These are phyloP conservation scores for Sarcophaga subvicina DNA, from an alignment of 2,888 invertebrate species.

Conservation along the genomic window DNA sequence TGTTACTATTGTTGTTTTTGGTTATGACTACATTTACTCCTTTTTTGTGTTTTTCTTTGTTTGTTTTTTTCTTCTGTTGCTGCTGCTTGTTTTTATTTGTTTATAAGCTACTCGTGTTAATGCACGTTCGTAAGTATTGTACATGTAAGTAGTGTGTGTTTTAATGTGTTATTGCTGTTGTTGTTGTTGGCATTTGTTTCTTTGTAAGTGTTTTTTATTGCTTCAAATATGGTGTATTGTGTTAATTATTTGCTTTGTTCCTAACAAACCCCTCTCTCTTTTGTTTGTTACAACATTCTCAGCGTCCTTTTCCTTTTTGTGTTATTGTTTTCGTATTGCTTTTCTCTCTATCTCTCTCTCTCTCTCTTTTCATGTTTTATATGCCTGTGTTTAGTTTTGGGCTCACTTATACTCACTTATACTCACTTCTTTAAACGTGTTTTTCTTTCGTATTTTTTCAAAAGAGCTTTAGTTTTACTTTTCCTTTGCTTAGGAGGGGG, in stretches of 20 bases:
- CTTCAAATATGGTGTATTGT: slow-evolving; percentile 64
- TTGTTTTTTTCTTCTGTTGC: neutral
- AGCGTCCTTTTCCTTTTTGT: neutral
- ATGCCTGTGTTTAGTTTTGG: slow-evolving; percentile 48
- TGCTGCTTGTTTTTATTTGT: slow-evolving; percentile 2
- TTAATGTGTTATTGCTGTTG: slow-evolving; percentile 45
- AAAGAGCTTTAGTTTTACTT: slow-evolving; percentile 48
- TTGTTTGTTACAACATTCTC: slow-evolving; percentile 8
- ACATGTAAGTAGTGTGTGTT: slow-evolving; percentile 17
- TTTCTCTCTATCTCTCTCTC: slow-evolving; percentile 35
- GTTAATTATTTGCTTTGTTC: slow-evolving; percentile 66
- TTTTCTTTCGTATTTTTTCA: slow-evolving; percentile 59
- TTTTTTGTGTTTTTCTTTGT: slow-evolving; percentile 26
- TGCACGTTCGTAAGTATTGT: neutral
- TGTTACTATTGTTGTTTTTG: slow-evolving; percentile 44
- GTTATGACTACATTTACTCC: slow-evolving; percentile 55
- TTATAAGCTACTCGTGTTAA: slow-evolving; percentile 8
- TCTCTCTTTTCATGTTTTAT: slow-evolving; percentile 57
- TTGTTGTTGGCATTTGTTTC: slow-evolving; percentile 8
- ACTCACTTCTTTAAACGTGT: neutral
- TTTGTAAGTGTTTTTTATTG: slow-evolving; percentile 55
- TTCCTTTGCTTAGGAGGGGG: neutral
- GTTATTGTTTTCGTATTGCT: slow-evolving; percentile 14
- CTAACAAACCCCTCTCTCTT: neutral
- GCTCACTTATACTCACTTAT: slow-evolving; percentile 24